Base-by-base conservation (phyloP, 1,140 invertebrate genomes). In the Anadara kagoshimensis region DNA sequence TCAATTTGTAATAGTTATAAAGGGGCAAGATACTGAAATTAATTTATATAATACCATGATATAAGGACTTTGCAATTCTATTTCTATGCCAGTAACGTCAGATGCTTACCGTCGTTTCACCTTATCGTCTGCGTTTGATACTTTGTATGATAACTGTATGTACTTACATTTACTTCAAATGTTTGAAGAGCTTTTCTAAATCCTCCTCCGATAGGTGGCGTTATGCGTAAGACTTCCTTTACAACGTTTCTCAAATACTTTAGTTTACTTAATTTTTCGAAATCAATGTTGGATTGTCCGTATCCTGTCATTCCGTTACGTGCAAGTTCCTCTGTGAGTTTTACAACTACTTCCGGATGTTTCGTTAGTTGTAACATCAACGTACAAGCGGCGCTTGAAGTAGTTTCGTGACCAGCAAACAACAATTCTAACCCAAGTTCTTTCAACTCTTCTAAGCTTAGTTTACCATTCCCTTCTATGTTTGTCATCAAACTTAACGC, bases 81-180 rank as follows among this genome's bases (percentile, higher is more conserved):
- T n/a, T 36, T 36, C 29, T 36, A 36, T 36, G 29, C 7, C 29
- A 36, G 29, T 36, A 36, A 3, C 7, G 29, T 7, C 29, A 36
- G 29, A 36, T 36, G 29, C 7, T 36, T 36, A 7, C 7, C 29
- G 7, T 36, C 29, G 47, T 51, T 64, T 12, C 14, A 64, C 24
- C 18, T 18, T 24, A 26, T 29, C 10, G 16, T 7, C 29, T 26
- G 12, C 16, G 3, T 20, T n/a, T 14, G 20, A 5, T 62, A 41
- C 43, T 4, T 24, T 26, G 20, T 51, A 51, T 18, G 20, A 10
- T 20, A 51, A n/a, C 5, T 2, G 8, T 7, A 43, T 18, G 18
- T 59, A 59, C 77, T 81, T 79, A 86, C 85, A 59, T 82, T 81
- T 22, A 86, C 45, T 66, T 84, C 83, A 73, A 86, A 84, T 18